Evolutionary conservation across 2,797 vertebrate species (phyloP), one percentile per base, ranked within the genome.

Genomic region (Merluccius polli): DNA sequence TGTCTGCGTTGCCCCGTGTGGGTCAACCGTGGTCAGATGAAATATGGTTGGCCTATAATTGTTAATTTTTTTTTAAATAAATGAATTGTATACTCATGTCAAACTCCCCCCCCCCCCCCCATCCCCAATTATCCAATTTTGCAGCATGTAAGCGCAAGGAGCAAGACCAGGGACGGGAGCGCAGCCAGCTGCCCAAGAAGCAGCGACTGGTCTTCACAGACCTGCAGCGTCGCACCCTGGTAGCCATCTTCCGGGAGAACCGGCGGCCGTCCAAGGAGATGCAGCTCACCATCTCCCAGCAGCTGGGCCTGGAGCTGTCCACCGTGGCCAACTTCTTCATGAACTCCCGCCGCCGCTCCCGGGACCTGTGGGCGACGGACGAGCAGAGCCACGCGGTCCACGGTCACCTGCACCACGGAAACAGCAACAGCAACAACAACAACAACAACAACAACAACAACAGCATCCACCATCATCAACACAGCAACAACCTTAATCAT

Each of bases 321-420:
- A 99, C 97, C 1, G 97, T 99, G 93, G 98, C 96, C 94, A 99
- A 98, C 87, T 98, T 98, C 95, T 98, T 99, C 95, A 99, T 99
- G 97, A 98, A 98, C 41, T 96, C 97, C 44, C 97, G 97, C 74
- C 96, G 97, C 73, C 95, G 97, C 79, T 97, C 96, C 79, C 92
- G 95, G 87, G 97, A 99, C 90, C 96, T 97, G 91, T 99, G 98
- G 98, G 95, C 95, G 72, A 91, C 96, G 48, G 93, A 92, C 76
- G 95, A 96, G 0, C 95, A 93, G 0, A 89, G 94, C 77, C 93
- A 96, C 0, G 95, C 94, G 4, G 93, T 93, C 79, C 94, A 96
- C 3, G 89, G 92, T 15, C 72, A 73, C 35, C 75, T 85, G 35
- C 71, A 84, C 74, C 90, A 91, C 16, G 87, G 86, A 69, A 87